Evolutionary conservation across 2,888 invertebrate genomes (phyloP).

Genomic region (Xestoiulus laeticollis): DNA sequence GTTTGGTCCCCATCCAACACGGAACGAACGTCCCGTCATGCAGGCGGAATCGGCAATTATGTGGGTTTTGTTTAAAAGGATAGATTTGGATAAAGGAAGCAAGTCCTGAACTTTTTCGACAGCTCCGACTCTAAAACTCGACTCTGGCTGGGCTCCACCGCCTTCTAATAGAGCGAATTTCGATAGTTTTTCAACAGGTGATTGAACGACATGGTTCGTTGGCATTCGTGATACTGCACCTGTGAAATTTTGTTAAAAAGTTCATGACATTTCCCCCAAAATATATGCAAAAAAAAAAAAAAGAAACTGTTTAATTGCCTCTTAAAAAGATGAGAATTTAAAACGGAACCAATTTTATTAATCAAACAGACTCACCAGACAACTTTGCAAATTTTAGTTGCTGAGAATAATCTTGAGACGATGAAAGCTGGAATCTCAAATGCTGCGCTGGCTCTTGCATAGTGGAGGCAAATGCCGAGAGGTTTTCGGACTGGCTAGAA

Average conservation of each 20-base stretch:
- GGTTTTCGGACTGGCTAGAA: conserved; percentile 5
- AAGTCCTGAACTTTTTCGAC: not conserved
- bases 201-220: not conserved
- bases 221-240: not conserved
- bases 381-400: conserved; percentile 27
- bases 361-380: not conserved
- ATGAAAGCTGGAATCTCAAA: not conserved
- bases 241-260: not conserved
- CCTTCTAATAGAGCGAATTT: conserved; percentile 46
- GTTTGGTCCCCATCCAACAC: conserved; percentile 79
- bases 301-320: too few species aligned
- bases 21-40: conserved; percentile 68
- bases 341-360: not conserved
- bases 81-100: conserved; percentile 60
- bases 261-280: not conserved
- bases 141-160: conserved; percentile 14
- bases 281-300: too few species aligned
- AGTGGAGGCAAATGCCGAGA: not conserved
- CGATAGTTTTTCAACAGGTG: conserved; percentile 29
- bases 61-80: conserved; percentile 60
- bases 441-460: conserved; percentile 22
- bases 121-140: not conserved
- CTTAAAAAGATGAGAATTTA: too few species aligned
- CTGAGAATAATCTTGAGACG: not conserved
- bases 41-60: conserved; percentile 63